phyloP scores from a whole-genome alignment of 2,113 vertebrate species.

The Dipodomys ordii region DNA sequence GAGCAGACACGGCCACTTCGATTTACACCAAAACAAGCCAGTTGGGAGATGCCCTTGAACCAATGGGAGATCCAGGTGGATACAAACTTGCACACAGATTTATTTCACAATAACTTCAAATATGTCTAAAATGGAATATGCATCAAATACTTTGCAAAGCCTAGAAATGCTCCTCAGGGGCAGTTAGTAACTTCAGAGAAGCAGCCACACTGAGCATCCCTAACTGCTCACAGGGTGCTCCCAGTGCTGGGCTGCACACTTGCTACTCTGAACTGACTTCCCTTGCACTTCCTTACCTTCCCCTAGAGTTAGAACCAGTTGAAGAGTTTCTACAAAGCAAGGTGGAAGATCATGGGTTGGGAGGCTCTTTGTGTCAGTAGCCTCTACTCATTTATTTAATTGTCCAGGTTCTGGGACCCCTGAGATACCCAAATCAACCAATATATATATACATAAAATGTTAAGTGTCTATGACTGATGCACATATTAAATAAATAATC shows the following conservation, averaged over 20 bases:
- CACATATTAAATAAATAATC: not conserved
- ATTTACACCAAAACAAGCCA: not conserved
- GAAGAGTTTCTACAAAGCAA: not conserved
- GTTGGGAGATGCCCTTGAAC: not conserved
- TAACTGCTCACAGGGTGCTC: not conserved
- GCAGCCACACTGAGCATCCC: not conserved
- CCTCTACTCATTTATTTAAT: not conserved
- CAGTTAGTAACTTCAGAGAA: not conserved
- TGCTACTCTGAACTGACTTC: not conserved
- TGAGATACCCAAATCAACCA: not conserved
- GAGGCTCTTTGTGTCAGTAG: not conserved
- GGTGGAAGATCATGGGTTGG: not conserved
- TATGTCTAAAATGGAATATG: not conserved
- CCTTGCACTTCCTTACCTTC: not conserved
- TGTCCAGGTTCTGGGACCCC: not conserved
- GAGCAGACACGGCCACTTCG: not conserved
- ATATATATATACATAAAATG: not conserved
- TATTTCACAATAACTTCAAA: not conserved
- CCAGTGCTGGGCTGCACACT: not conserved
- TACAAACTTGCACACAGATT: not conserved
- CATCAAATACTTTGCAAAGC: not conserved
- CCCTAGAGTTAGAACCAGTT: not conserved
- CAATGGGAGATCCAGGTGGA: accelerated
- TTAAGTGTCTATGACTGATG: not conserved
- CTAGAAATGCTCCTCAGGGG: not conserved